These are phyloP conservation scores for Synanthedon tipuliformis DNA, from an alignment of 2,888 invertebrate species.

Conservation along the genomic window DNA sequence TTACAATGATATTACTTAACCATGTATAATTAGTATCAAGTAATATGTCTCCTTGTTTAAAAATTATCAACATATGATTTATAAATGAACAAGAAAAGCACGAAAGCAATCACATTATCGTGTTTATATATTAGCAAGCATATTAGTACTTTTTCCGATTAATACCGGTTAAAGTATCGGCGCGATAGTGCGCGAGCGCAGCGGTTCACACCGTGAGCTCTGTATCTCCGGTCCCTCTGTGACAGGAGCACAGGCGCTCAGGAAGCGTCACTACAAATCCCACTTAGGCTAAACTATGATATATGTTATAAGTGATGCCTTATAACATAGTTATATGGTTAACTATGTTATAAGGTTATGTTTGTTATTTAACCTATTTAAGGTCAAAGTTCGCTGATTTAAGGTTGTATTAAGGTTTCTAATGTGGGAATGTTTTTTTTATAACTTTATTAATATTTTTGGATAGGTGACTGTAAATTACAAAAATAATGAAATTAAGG, in stretches of 20 bases:
- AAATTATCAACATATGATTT: background rate
- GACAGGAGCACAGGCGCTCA: slow-evolving; percentile 27
- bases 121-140: slow-evolving; percentile 1
- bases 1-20: too few relatives aligned
- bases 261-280: slow-evolving; percentile 15
- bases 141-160: slow-evolving; percentile 20
- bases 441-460: too few relatives aligned
- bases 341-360: too few relatives aligned
- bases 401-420: too few relatives aligned
- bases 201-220: slow-evolving; percentile 23
- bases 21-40: too few relatives aligned
- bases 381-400: too few relatives aligned
- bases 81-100: background rate
- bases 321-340: too few relatives aligned
- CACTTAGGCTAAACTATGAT: background rate
- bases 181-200: slow-evolving; percentile 16
- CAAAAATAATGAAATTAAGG: too few relatives aligned
- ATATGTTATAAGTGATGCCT: too few relatives aligned
- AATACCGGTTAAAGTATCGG: slow-evolving; percentile 19
- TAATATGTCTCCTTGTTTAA: background rate
- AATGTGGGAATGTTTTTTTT: too few relatives aligned
- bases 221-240: slow-evolving; percentile 18
- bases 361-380: too few relatives aligned
- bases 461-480: too few relatives aligned
- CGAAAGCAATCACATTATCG: background rate